phyloP scores from a whole-genome alignment of 1,140 invertebrate genomes.

The Leptinotarsa texana region DNA sequence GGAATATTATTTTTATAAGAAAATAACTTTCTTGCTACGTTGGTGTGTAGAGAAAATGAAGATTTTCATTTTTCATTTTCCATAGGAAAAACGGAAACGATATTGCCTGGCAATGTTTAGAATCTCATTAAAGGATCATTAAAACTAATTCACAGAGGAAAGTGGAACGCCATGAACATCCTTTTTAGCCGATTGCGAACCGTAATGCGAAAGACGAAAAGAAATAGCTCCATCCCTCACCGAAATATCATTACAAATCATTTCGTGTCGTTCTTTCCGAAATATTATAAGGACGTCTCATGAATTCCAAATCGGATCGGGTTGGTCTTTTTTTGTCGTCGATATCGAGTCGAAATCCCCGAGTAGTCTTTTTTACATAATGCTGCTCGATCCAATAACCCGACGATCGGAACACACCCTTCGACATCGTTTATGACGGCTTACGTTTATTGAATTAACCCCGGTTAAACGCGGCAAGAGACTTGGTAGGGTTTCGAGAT shows the following conservation, averaged over 20 bases:
- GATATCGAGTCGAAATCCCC: background rate
- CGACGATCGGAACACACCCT: background rate
- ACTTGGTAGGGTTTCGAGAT: background rate
- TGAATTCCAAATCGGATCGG: constrained; percentile 5
- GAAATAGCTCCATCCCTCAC: background rate
- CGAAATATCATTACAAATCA: constrained; percentile 2
- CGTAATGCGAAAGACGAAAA: background rate
- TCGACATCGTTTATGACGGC: constrained; percentile 7
- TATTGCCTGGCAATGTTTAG: too few species aligned
- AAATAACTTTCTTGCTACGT: too few species aligned
- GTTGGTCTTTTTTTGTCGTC: background rate
- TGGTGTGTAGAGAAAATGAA: too few species aligned
- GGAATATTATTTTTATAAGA: too few species aligned
- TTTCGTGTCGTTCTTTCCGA: background rate
- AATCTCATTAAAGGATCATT: too few species aligned
- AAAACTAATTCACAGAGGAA: too few species aligned
- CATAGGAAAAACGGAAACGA: too few species aligned
- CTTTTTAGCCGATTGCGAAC: too few species aligned
- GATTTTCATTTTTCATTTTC: too few species aligned
- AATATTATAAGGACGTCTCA: constrained; percentile 4
- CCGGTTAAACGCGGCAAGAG: background rate
- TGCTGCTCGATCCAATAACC: constrained; percentile 5
- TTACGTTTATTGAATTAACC: constrained; percentile 1
- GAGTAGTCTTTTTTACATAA: background rate
- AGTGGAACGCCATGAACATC: too few species aligned